Base-by-base conservation (phyloP, 2,888 invertebrate genomes). In the Ichneumoninae sp. region DNA sequence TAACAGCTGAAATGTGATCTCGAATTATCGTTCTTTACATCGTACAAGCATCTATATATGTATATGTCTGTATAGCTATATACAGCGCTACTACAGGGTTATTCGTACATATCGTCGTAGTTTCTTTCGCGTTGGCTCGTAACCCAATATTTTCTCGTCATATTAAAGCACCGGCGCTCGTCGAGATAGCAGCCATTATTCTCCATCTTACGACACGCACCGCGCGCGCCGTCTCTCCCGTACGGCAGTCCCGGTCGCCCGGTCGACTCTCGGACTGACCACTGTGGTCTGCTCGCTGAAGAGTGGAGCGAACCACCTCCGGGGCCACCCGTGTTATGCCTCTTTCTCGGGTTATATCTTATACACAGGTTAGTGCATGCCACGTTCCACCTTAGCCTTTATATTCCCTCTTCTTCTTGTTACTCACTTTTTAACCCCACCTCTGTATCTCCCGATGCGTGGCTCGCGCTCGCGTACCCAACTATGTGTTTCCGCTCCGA, bases 111-210 rank as follows among this genome's bases (percentile, higher is more conserved):
- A 73, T 57, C 60, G 44, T 30, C 30, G 63, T 63, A 30, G 63
- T 36, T 52, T 76, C 50, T 66, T 76, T 76, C 88, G 85, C 81
- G 83, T 82, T 7, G 52, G 83, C 81, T 71, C 73, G 87, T 86
- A 90, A 88, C 87, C 88, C 87, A 88, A 89, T 89, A 90, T 90
- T 90, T 90, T 89, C 89, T 88, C 89, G 88, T 88, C 88, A 88
- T 88, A 89, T 89, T 89, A 88, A 90, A 89, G 88, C 85, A 89
- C 87, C 85, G 75, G 81, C 86, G 83, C 82, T 85, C 80, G 86
- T 82, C 86, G 73, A 68, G 86, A 89, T 86, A 87, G 85, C 85
- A 83, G 83, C 87, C 88, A 89, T 90, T 89, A 88, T 89, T 90
- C 88, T 87, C 85, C 85, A 86, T 87, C 89, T 86, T 89, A 87